Evolutionary conservation across 2,797 vertebrate species (phyloP).

Genomic region (Alca torda): DNA sequence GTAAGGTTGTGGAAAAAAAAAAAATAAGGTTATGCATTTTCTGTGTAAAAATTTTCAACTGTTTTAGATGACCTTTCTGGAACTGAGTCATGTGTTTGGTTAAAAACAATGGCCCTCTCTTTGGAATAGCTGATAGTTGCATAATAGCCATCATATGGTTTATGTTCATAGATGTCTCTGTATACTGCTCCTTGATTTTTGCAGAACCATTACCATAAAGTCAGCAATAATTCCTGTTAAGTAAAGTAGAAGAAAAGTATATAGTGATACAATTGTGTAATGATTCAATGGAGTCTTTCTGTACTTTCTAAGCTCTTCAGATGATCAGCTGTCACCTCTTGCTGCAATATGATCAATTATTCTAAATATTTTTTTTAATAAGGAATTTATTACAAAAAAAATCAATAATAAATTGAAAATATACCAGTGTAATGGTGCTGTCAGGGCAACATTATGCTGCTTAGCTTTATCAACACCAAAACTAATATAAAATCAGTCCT

Average conservation of each 20-base stretch:
- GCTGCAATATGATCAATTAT: background rate
- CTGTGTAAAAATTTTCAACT: background rate
- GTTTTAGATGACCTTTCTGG: background rate
- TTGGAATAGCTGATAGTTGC: background rate
- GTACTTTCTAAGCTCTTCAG: background rate
- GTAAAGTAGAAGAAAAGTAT: background rate
- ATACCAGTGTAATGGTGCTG: background rate
- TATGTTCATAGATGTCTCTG: background rate
- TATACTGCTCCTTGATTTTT: background rate
- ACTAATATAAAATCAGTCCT: background rate
- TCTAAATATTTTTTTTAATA: background rate
- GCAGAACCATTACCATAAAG: background rate
- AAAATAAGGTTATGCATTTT: background rate
- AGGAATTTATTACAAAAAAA: background rate
- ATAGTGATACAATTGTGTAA: background rate
- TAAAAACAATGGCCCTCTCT: slow-evolving; percentile 21
- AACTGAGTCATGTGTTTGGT: background rate
- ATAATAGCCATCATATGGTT: background rate
- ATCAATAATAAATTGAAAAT: background rate
- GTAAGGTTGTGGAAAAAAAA: background rate
- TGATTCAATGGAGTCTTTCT: background rate
- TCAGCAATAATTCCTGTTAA: background rate
- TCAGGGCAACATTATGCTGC: background rate
- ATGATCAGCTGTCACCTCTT: background rate
- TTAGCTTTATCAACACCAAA: background rate